Evolutionary conservation across 2,797 vertebrate species (phyloP), one percentile per base, ranked within the genome.

Genomic region (Xiphorhynchus erythropygius): DNA sequence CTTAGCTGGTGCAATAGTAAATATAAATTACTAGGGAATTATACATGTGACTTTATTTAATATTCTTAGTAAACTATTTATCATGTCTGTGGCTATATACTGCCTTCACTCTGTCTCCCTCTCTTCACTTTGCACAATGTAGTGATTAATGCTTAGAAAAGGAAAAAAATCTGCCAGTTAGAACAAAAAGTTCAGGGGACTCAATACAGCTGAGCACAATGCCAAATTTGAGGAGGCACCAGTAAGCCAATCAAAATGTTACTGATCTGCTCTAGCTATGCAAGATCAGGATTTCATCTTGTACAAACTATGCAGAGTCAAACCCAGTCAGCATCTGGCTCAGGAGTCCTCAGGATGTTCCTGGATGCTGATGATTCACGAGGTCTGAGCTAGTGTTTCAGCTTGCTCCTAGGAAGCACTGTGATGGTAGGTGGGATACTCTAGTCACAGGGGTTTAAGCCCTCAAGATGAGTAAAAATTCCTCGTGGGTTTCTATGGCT

Each of bases 111-210:
- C 57, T 76, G 84, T 57, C 71, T 93, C 81, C 56, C 46, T 52
- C n/a, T 73, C 91, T 92, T 92, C 70, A 62, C 33, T 97, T 94
- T 93, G 63, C 62, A 92, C 87, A 94, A 79, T 73, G 95, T 76
- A 68, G 60, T 96, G 96, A 97, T 96, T 94, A 94, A 96, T 89
- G 71, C 59, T 87, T 89, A 81, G 96, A 96, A 87, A 83, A 67
- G 94, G 70, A 75, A 91, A 95, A 96, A 82, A 95, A 82, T 17
- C 67, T 3, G 46, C 93, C 86, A 94, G 71, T 77, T 90, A 88
- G 96, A 97, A 97, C 96, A 95, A 96, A 96, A 75, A 81, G 92
- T 97, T 87, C 95, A 94, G 89, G 49, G 84, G 93, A 93, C 81
- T 94, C 5, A 35, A 79, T 95, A 93, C 42, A 90, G 77, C 88